Evolutionary conservation across 2,113 vertebrate genomes (phyloP).

Genomic region (Cervus canadensis): DNA sequence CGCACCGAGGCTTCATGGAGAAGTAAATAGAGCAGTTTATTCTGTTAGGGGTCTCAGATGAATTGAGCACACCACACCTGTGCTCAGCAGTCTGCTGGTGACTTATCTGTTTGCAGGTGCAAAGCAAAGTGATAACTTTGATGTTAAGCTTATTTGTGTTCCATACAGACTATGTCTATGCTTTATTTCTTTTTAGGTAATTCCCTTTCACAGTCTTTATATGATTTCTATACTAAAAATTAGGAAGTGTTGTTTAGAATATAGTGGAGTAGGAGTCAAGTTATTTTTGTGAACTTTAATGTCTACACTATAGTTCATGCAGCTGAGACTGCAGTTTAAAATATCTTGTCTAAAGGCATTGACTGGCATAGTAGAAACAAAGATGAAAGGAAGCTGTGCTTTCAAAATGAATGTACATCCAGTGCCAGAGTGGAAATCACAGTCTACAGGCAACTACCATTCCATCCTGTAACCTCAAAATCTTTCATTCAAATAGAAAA

Average conservation of each 20-base stretch:
- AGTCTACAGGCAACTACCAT: neutral
- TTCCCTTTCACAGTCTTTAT: neutral
- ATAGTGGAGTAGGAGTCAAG: neutral
- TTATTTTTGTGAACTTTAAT: neutral
- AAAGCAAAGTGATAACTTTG: slow-evolving; percentile 4
- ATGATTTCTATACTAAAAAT: neutral
- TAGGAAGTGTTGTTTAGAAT: neutral
- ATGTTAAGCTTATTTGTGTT: slow-evolving; percentile 57
- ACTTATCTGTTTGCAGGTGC: slow-evolving; percentile 57
- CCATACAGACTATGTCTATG: neutral
- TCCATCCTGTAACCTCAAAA: neutral
- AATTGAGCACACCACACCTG: slow-evolving; percentile 51
- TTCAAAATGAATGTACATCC: neutral
- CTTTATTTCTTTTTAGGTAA: neutral
- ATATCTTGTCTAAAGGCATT: neutral
- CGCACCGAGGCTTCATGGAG: neutral
- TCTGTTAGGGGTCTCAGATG: slow-evolving; percentile 46
- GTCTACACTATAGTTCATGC: neutral
- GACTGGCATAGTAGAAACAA: neutral
- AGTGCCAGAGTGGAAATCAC: neutral
- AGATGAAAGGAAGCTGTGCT: neutral
- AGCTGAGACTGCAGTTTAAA: neutral
- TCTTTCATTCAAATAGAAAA: neutral
- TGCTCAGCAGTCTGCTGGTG: slow-evolving; percentile 46
- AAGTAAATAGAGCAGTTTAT: slow-evolving; percentile 44